Evolutionary conservation across 2,888 invertebrate species (phyloP).

Genomic region (Heliconius cydno): DNA sequence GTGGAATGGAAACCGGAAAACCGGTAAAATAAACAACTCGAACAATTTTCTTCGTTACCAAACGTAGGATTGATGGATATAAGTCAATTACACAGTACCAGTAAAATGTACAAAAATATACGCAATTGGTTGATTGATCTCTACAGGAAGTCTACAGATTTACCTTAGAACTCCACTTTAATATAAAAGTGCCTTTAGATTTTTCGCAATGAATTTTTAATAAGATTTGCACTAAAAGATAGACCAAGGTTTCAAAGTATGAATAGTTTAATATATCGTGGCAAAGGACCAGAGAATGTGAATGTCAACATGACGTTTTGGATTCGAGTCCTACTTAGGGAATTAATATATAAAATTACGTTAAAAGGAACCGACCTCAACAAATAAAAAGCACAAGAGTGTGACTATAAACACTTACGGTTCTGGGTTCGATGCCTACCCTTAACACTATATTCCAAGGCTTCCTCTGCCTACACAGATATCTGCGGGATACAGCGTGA

Average conservation of each 20-base stretch:
- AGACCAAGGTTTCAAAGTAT: too few species aligned
- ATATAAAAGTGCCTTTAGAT: too few species aligned
- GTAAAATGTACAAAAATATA: conserved; percentile 10
- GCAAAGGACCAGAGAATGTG: too few species aligned
- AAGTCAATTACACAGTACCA: conserved; percentile 10
- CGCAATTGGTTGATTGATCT: neutral
- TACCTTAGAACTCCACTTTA: neutral
- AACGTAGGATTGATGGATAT: conserved; percentile 23
- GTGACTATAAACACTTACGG: too few species aligned
- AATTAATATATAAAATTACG: too few species aligned
- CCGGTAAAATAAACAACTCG: conserved; percentile 19
- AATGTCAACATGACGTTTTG: too few species aligned
- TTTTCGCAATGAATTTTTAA: too few species aligned
- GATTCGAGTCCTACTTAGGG: too few species aligned
- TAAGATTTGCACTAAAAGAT: too few species aligned
- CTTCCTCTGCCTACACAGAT: neutral
- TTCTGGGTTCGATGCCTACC: neutral
- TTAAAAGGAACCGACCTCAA: too few species aligned
- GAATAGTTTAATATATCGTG: too few species aligned
- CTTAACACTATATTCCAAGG: neutral
- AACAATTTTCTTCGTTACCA: conserved; percentile 27
- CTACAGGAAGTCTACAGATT: neutral
- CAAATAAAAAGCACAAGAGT: too few species aligned
- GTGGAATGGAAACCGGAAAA: conserved; percentile 31
- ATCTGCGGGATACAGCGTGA: neutral